phyloP scores from a whole-genome alignment of 2,888 invertebrate species.

The Polydesmus complanatus region DNA sequence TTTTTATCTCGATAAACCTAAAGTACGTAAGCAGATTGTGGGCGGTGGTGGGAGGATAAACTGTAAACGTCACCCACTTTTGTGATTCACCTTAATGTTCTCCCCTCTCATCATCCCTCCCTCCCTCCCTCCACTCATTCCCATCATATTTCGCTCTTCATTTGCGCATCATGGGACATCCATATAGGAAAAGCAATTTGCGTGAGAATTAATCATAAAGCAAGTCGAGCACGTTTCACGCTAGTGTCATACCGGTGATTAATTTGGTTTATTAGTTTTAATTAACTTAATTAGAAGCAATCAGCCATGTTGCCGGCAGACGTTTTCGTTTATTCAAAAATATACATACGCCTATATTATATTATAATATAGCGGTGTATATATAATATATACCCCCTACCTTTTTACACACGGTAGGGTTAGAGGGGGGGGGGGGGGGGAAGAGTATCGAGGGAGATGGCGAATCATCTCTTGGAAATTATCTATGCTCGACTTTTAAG shows the following conservation, averaged over 20 bases:
- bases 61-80: neutral
- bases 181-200: neutral
- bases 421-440: neutral
- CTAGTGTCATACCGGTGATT: slow-evolving; percentile 7
- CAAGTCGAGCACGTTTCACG: slow-evolving; percentile 2
- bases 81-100: neutral
- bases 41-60: too few species aligned
- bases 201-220: slow-evolving; percentile 4
- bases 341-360: neutral
- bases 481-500: too few species aligned
- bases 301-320: neutral
- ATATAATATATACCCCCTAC: too few species aligned
- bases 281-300: slow-evolving; percentile 10
- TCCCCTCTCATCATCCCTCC: neutral
- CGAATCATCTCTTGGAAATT: too few species aligned
- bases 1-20: neutral
- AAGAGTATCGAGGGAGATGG: too few species aligned
- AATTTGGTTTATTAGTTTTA: slow-evolving; percentile 14
- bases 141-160: slow-evolving; percentile 1
- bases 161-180: neutral
- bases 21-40: too few species aligned
- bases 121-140: neutral
- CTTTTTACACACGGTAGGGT: too few species aligned
- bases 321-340: too few species aligned
- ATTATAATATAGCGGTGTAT: too few species aligned